Conservation (phyloP, 64 coral and sea anemone genomes). For the Montipora capricornis region DNA sequence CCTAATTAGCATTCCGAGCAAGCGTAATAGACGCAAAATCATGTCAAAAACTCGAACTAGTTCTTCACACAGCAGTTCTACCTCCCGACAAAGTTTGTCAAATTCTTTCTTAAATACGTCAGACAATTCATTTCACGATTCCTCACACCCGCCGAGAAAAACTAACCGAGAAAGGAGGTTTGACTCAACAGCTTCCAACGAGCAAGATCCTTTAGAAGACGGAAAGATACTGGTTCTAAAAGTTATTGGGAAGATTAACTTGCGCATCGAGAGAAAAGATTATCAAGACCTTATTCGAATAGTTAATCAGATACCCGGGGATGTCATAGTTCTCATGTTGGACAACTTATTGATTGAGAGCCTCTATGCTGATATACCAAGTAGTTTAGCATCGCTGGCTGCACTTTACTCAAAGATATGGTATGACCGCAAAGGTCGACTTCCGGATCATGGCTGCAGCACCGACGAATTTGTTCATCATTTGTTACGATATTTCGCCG, state of each 20-base stretch:
- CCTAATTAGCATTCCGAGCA: neutral
- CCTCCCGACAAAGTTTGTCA: neutral
- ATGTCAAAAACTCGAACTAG: slow-evolving; percentile 14
- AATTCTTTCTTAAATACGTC: neutral
- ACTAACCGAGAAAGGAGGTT: slow-evolving; percentile 5
- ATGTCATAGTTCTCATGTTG: slow-evolving; percentile 85
- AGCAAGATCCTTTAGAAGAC: slow-evolving; percentile 61
- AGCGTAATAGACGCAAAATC: neutral
- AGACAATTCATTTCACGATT: neutral
- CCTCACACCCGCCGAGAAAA: slow-evolving; percentile 12
- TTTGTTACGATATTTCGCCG: slow-evolving; percentile 79
- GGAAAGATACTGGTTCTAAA: slow-evolving; percentile 87
- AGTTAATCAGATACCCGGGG: slow-evolving; percentile 85
- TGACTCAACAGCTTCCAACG: slow-evolving; percentile 6
- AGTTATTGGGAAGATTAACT: slow-evolving; percentile 93
- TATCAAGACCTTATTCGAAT: slow-evolving; percentile 89
- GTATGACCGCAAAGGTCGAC: slow-evolving; percentile 55
- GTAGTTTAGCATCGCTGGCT: slow-evolving; percentile 72
- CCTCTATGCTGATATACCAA: slow-evolving; percentile 83
- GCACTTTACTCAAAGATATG: slow-evolving; percentile 82
- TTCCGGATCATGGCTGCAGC: slow-evolving; percentile 56
- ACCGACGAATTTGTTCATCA: slow-evolving; percentile 85
- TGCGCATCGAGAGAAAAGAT: slow-evolving; percentile 82
- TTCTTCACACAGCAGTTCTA: neutral
- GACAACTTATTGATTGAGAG: slow-evolving; percentile 78